Percentiles rank a stretch among this genome's conserved stretches.
Evolutionary conservation across 2,888 invertebrate species (phyloP).

Genomic region (Conomelus anceps): DNA sequence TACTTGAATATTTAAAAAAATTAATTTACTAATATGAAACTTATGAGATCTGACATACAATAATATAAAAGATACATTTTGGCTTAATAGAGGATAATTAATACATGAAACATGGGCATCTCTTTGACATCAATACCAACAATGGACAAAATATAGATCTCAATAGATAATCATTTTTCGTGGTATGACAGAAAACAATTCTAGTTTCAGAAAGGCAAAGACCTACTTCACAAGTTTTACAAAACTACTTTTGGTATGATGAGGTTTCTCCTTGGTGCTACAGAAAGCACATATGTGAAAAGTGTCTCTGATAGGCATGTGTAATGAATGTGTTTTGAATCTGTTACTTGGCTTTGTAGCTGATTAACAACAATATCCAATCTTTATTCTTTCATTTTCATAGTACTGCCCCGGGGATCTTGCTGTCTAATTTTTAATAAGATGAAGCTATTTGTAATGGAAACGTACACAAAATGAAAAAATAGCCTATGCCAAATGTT

Average conservation of each 20-base stretch:
- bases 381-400: neutral
- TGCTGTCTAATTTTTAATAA: slow-evolving; percentile 22
- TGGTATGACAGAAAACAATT: neutral
- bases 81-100: too few species aligned
- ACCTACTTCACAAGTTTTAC: neutral
- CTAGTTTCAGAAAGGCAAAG: neutral
- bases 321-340: neutral
- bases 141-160: too few species aligned
- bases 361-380: neutral
- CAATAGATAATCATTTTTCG: neutral
- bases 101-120: too few species aligned
- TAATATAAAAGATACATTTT: too few species aligned
- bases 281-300: neutral
- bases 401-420: neutral
- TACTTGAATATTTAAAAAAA: too few species aligned
- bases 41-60: too few species aligned
- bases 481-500: slow-evolving; percentile 34
- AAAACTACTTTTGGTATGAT: neutral
- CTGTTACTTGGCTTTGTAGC: neutral
- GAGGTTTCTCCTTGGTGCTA: neutral
- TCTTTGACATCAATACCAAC: too few species aligned
- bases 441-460: slow-evolving; percentile 32
- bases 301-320: neutral
- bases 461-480: slow-evolving; percentile 36
- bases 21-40: too few species aligned